Percentiles rank a stretch among this genome's conserved stretches.
These are phyloP conservation scores for Heteromurus nitidus DNA, from an alignment of 2,888 invertebrate genomes.

Conservation along the genomic window DNA sequence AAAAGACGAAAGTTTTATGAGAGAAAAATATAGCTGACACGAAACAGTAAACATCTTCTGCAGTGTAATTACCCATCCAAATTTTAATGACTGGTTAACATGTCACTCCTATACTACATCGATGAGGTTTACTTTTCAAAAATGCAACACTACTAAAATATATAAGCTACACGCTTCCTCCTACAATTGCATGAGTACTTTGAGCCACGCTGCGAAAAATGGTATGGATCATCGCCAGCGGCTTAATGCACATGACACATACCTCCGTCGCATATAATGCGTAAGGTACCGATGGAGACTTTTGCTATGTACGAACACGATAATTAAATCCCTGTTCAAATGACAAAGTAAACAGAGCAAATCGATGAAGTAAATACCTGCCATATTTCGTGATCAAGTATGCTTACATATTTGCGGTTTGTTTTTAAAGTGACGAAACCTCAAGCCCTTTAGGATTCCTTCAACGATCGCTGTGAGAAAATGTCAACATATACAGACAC, in stretches of 20 bases:
- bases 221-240: neutral
- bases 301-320: no score
- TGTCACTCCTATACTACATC: neutral
- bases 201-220: neutral
- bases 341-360: slow-evolving; percentile 56
- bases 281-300: no score
- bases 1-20: no score
- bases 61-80: neutral
- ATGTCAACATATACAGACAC: no score
- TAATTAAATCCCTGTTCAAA: no score
- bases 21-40: neutral
- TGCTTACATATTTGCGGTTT: no score
- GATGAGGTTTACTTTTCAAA: neutral
- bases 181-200: neutral
- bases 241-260: no score
- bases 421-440: neutral
- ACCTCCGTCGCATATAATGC: no score
- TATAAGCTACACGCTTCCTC: no score
- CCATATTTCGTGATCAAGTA: neutral
- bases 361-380: slow-evolving; percentile 8
- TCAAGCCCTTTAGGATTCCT: neutral
- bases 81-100: neutral
- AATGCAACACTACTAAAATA: no score
- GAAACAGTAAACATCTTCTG: neutral
- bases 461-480: neutral